These are phyloP conservation scores for Nothoprocta pentlandii DNA, from an alignment of 2,113 vertebrate genomes.

Conservation along the genomic window DNA sequence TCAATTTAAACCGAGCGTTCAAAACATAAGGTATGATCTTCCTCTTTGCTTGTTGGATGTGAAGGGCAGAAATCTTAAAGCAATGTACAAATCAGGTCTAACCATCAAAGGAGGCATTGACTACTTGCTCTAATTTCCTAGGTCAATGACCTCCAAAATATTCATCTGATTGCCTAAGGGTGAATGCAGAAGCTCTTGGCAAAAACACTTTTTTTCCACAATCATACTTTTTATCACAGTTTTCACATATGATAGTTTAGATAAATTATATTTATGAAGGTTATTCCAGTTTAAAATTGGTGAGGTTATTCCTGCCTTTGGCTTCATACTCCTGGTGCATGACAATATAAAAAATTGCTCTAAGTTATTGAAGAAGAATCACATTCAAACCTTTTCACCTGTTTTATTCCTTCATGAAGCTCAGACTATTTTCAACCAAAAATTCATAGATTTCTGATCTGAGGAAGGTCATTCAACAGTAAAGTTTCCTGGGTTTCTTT, in stretches of 20 bases:
- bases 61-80: fast-evolving
- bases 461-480: background rate
- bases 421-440: background rate
- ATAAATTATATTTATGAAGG: background rate
- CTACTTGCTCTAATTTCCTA: background rate
- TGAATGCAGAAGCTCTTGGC: background rate
- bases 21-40: background rate
- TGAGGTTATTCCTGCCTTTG: background rate
- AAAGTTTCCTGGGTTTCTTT: background rate
- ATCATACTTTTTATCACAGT: fast-evolving
- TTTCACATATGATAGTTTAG: background rate
- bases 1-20: background rate
- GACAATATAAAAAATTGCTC: background rate
- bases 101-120: background rate
- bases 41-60: background rate
- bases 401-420: background rate
- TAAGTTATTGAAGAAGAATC: background rate
- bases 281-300: background rate
- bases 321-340: background rate
- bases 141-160: background rate
- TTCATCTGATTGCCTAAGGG: background rate
- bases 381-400: background rate
- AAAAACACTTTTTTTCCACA: background rate
- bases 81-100: fast-evolving
- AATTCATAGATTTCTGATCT: background rate